Base-by-base conservation (phyloP, 2,113 vertebrate species). In the Nycticebus coucang region DNA sequence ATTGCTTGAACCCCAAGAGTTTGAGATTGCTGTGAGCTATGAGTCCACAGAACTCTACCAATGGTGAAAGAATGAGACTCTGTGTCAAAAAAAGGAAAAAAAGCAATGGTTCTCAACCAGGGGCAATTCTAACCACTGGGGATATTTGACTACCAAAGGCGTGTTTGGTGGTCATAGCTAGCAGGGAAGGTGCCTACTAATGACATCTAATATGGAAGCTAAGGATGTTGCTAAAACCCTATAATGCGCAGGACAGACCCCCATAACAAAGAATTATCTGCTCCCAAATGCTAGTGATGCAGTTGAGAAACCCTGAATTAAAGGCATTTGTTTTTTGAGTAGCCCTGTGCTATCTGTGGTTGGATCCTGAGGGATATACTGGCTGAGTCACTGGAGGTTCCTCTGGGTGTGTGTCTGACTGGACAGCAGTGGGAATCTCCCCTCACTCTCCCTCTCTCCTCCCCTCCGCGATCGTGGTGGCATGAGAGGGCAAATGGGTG, bases 161-260 rank as follows among this genome's bases (percentile, higher is more conserved):
- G 15, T 68, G 78, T 83, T 59, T 7, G 19, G 41, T 68, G 86
- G 24, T 81, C 24, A 15, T 11, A n/a, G 12, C 12, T 19, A 1
- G 50, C 0, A 37, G 5, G 2, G 10, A 5, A n/a, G 12, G 8
- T 10, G 21, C 0, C 2, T 57, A 22, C n/a, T 85, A 35, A 41
- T 19, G 41, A 22, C 53, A n/a, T 89, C 35, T 41, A 80, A n/a
- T 57, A 33, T 33, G 87, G 79, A 55, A 7, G 60, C 69, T 55
- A 55, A 81, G 37, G 45, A 59, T 50, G 11, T 5, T 37, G 3
- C 21, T 72, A 88, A 78, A 28, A 53, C 17, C 26, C 55, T 69
- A 3, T 8, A 18, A 0, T 57, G 8, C 33, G 78, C 59, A 92
- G 33, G 15, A 71, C 72, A 94, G 68, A 62, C 17, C 3, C 45